Evolutionary conservation across 2,888 invertebrate species (phyloP).

Genomic region (Apocheima hispidaria): DNA sequence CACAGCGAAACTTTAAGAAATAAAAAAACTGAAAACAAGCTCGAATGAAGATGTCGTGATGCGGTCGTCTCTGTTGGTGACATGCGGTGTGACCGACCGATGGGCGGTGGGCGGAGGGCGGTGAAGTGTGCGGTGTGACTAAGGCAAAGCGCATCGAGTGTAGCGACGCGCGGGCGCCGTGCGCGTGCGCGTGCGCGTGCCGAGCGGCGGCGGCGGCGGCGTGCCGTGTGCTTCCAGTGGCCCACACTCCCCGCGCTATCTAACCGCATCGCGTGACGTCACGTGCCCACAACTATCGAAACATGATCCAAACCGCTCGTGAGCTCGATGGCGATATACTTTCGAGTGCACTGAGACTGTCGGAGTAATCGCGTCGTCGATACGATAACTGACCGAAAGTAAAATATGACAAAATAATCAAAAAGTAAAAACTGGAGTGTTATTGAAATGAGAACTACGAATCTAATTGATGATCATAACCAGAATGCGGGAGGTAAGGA

Average conservation of each 20-base stretch:
- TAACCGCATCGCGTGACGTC: slow-evolving; percentile 42
- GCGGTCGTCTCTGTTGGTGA: slow-evolving; percentile 25
- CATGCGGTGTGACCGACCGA: slow-evolving; percentile 58
- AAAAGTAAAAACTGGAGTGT: slow-evolving; percentile 81
- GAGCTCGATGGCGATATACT: slow-evolving; percentile 69
- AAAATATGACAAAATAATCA: slow-evolving; percentile 78
- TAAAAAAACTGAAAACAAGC: slow-evolving; percentile 69
- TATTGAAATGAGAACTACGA: slow-evolving; percentile 86
- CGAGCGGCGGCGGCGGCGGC: slow-evolving; percentile 48
- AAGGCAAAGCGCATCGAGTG: slow-evolving; percentile 63
- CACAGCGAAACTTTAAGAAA: slow-evolving; percentile 67
- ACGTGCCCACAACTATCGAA: slow-evolving; percentile 48
- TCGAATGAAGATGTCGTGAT: slow-evolving; percentile 68
- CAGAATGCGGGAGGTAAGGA: slow-evolving; percentile 87
- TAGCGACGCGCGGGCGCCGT: slow-evolving; percentile 51
- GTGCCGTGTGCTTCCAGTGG: slow-evolving; percentile 82
- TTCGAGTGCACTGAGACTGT: slow-evolving; percentile 81
- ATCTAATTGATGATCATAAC: slow-evolving; percentile 87
- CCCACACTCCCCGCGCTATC: slow-evolving; percentile 53
- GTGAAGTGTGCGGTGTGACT: slow-evolving; percentile 53
- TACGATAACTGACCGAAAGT: slow-evolving; percentile 75
- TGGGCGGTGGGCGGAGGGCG: slow-evolving; percentile 3
- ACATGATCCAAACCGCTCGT: slow-evolving; percentile 70
- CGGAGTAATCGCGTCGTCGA: slow-evolving; percentile 80
- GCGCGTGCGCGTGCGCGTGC: slow-evolving; percentile 47